phyloP scores from a whole-genome alignment of 2,888 invertebrate genomes.

The Drosophila greeni region DNA sequence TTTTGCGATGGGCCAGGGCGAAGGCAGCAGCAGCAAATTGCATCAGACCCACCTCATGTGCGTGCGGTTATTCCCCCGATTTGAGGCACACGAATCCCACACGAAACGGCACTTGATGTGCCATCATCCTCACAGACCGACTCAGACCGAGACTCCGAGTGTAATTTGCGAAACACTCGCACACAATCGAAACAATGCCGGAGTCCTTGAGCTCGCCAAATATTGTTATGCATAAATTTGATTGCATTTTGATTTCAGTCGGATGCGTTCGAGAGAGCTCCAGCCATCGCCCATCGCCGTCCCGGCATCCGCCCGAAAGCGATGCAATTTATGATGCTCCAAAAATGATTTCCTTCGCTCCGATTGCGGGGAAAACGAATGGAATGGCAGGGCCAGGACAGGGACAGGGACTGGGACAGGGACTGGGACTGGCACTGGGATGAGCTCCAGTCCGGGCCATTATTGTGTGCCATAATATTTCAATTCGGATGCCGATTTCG shows the following conservation, averaged over 20 bases:
- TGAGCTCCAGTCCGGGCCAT: slow-evolving; percentile 23
- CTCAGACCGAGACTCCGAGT: not conserved
- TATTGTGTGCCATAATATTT: slow-evolving; percentile 35
- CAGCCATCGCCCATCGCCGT: not conserved
- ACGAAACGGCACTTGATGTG: slow-evolving; percentile 5
- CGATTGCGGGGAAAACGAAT: slow-evolving; percentile 12
- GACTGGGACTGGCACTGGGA: slow-evolving; percentile 5
- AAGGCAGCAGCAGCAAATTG: slow-evolving; percentile 4
- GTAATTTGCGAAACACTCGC: slow-evolving; percentile 28
- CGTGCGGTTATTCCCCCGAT: not conserved
- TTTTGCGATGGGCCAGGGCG: not conserved
- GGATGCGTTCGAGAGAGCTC: slow-evolving; percentile 13
- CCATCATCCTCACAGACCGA: not conserved
- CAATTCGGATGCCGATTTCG: slow-evolving; percentile 8
- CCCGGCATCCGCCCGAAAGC: slow-evolving; percentile 6
- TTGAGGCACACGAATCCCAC: not conserved
- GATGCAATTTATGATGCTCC: slow-evolving; percentile 40
- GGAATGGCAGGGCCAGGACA: not conserved
- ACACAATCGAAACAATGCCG: slow-evolving; percentile 15
- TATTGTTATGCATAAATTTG: slow-evolving; percentile 46
- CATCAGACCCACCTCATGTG: not conserved
- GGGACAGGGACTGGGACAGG: not conserved
- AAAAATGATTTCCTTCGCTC: slow-evolving; percentile 39
- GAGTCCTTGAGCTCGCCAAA: slow-evolving; percentile 24
- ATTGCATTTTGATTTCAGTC: slow-evolving; percentile 46